A percentile compares a stretch with the other conserved stretches of the same genome.
Conservation (phyloP, 2,888 invertebrate genomes). For the Dynastes hyllus region DNA sequence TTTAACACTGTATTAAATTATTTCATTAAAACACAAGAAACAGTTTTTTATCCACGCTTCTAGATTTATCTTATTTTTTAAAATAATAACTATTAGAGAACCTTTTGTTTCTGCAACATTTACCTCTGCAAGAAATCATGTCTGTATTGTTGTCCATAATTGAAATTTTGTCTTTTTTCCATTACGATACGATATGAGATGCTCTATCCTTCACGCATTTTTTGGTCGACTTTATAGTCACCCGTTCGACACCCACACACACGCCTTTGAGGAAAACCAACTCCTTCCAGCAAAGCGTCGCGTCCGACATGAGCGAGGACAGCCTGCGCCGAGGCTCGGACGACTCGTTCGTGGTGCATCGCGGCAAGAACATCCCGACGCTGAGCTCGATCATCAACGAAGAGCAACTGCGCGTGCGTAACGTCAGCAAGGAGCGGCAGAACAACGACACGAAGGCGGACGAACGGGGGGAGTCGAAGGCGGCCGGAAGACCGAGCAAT, state of each 20-base stretch:
- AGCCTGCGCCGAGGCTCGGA: constrained; percentile 71
- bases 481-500: constrained; percentile 90
- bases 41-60: too few species aligned
- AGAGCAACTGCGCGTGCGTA: constrained; percentile 75
- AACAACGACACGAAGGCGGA: constrained; percentile 80
- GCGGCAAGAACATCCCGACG: constrained; percentile 86
- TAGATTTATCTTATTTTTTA: too few species aligned
- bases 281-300: constrained; percentile 68
- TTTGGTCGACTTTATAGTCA: constrained; percentile 67
- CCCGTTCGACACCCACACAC: constrained; percentile 73
- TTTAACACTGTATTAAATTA: too few species aligned
- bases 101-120: too few species aligned
- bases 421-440: constrained; percentile 76
- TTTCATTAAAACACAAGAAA: too few species aligned
- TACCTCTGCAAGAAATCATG: too few species aligned
- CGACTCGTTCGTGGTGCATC: constrained; percentile 88
- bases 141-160: too few species aligned
- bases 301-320: constrained; percentile 69
- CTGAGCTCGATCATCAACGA: constrained; percentile 77
- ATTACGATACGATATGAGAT: too few species aligned
- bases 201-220: constrained; percentile 20
- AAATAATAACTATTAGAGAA: too few species aligned
- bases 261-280: constrained; percentile 68
- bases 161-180: not conserved
- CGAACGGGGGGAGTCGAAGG: constrained; percentile 77